phyloP scores from a whole-genome alignment of 2,888 invertebrate species.

The Odontomyia ornata region DNA sequence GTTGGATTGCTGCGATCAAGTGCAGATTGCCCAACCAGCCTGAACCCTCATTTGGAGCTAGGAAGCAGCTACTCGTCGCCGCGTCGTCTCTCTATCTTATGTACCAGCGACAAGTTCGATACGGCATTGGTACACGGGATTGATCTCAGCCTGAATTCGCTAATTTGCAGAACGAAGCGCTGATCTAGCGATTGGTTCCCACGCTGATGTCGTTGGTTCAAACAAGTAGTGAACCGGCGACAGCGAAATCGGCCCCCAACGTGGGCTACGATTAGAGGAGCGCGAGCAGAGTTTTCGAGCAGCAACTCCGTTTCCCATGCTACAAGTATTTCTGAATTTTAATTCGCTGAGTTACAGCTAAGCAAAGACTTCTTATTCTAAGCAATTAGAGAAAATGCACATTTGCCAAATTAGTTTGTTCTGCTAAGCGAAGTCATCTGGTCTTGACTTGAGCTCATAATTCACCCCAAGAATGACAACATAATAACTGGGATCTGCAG shows the following conservation, averaged over 20 bases:
- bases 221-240: neutral
- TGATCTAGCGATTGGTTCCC: conserved; percentile 35
- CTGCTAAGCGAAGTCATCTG: neutral
- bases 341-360: neutral
- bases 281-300: no score
- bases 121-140: neutral
- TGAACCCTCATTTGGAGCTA: conserved; percentile 21
- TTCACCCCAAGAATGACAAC: neutral
- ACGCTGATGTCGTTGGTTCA: conserved; percentile 22
- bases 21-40: conserved; percentile 30
- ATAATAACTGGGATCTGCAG: neutral
- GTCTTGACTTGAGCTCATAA: neutral
- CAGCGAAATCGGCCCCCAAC: conserved; percentile 11
- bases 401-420: neutral
- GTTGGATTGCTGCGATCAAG: conserved; percentile 16
- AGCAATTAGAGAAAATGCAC: no score
- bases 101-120: neutral
- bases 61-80: neutral
- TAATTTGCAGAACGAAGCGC: conserved; percentile 40
- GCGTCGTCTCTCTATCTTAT: conserved; percentile 8
- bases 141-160: conserved; percentile 22
- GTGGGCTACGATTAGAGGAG: conserved; percentile 8
- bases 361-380: no score
- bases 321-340: neutral
- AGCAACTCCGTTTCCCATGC: neutral